Evolutionary conservation across 1,140 invertebrate genomes (phyloP).

Genomic region (Calycopis cecrops): DNA sequence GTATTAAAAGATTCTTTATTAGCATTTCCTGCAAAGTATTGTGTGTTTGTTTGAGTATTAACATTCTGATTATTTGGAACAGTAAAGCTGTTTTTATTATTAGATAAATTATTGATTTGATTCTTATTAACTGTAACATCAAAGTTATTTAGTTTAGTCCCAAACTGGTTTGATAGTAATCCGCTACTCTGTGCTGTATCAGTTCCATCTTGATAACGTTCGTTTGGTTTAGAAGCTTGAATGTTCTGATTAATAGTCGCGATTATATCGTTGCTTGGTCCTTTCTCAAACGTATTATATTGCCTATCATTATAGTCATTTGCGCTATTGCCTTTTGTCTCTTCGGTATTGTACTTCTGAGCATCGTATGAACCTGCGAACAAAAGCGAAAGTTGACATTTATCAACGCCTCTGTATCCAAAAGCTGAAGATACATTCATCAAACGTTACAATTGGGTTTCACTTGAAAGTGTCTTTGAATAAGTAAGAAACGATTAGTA

Average conservation of each 20-base stretch:
- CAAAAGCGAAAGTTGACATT: conserved; percentile 68
- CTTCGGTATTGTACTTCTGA: conserved; percentile 63
- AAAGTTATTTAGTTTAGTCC: conserved; percentile 6
- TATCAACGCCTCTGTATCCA: conserved; percentile 50
- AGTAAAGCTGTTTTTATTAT: not conserved
- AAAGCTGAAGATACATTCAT: conserved; percentile 46
- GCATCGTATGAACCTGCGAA: conserved; percentile 68
- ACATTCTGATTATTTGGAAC: not conserved
- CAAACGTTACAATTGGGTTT: conserved; percentile 46
- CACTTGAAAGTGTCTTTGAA: conserved; percentile 13
- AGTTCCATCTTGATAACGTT: not conserved
- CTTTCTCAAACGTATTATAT: conserved; percentile 35
- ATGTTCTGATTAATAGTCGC: conserved; percentile 45
- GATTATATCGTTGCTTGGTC: conserved; percentile 32
- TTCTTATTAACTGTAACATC: conserved; percentile 11
- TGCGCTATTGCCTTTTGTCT: conserved; percentile 38
- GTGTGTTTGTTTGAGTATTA: not conserved
- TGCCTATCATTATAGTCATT: conserved; percentile 38
- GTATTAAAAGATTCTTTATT: not conserved
- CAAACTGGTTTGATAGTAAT: conserved; percentile 4
- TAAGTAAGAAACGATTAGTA: conserved; percentile 1
- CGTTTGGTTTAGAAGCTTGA: conserved; percentile 26
- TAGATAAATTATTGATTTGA: conserved; percentile 5
- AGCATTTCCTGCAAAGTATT: not conserved
- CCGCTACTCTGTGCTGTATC: not conserved